Evolutionary conservation across 2,888 invertebrate genomes (phyloP).

Genomic region (Choreutis nemorana): DNA sequence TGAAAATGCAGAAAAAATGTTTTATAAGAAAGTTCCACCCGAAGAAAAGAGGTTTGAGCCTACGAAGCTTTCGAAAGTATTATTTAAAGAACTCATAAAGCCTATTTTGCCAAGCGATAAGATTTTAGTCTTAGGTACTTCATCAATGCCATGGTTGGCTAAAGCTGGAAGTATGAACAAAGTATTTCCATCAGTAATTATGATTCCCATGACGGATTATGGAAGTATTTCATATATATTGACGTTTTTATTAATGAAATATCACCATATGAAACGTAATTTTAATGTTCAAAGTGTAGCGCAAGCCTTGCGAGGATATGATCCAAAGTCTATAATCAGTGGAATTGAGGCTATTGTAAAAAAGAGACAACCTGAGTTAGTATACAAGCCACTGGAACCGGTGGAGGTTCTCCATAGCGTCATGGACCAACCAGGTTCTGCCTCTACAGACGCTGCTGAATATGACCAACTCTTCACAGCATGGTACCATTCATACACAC

Average conservation of each 20-base stretch:
- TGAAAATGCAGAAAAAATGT: slow-evolving; percentile 72
- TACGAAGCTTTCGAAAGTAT: slow-evolving; percentile 71
- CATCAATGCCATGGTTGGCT: slow-evolving; percentile 72
- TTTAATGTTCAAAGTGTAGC: slow-evolving; percentile 68
- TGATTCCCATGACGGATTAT: slow-evolving; percentile 67
- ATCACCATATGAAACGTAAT: slow-evolving; percentile 64
- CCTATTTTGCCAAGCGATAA: slow-evolving; percentile 71
- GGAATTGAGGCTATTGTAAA: too few species aligned
- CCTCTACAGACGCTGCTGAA: slow-evolving; percentile 42
- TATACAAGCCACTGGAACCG: slow-evolving; percentile 55
- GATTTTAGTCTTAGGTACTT: slow-evolving; percentile 74
- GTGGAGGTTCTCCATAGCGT: slow-evolving; percentile 58
- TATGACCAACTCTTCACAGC: slow-evolving; percentile 47
- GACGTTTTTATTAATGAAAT: slow-evolving; percentile 63
- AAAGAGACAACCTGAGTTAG: slow-evolving; percentile 56
- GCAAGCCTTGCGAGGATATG: slow-evolving; percentile 59
- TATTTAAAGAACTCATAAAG: slow-evolving; percentile 75
- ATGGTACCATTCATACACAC: slow-evolving; percentile 52
- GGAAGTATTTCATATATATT: slow-evolving; percentile 65
- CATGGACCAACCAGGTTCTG: slow-evolving; percentile 26
- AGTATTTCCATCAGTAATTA: slow-evolving; percentile 64
- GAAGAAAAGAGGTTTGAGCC: slow-evolving; percentile 72
- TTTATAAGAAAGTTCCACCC: slow-evolving; percentile 71
- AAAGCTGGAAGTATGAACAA: slow-evolving; percentile 51
- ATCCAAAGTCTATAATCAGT: slow-evolving; percentile 52